Evolutionary conservation across 2,888 invertebrate genomes (phyloP).

Genomic region (Coenonympha arcania): DNA sequence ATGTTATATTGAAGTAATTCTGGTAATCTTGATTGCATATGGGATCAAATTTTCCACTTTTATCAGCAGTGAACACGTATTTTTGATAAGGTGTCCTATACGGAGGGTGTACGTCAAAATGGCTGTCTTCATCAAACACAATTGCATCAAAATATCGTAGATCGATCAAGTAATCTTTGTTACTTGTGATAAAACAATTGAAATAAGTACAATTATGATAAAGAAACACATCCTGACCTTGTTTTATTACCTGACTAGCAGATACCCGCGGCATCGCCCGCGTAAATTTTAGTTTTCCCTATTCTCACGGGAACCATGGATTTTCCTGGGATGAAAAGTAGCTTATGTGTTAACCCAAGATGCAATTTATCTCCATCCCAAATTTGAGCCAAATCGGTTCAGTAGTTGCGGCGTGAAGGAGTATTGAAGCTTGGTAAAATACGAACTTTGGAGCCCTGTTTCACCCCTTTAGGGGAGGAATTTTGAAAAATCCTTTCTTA

Average conservation of each 20-base stretch:
- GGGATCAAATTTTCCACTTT: constrained; percentile 45
- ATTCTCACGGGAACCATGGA: too few species aligned
- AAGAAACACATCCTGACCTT: constrained; percentile 46
- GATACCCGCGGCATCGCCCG: too few species aligned
- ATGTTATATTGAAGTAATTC: constrained; percentile 51
- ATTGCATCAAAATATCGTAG: constrained; percentile 63
- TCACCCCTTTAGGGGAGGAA: too few species aligned
- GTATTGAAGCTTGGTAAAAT: too few species aligned
- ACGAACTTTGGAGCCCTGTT: too few species aligned
- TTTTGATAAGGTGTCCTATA: constrained; percentile 54
- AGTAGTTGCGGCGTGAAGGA: too few species aligned
- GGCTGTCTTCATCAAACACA: constrained; percentile 65
- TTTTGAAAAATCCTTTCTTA: too few species aligned
- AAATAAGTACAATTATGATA: constrained; percentile 46
- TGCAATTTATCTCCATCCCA: too few species aligned
- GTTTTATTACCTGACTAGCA: constrained; percentile 29
- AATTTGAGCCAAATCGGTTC: too few species aligned
- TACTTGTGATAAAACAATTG: constrained; percentile 62
- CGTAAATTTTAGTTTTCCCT: too few species aligned
- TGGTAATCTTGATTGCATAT: constrained; percentile 43
- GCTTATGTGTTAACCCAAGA: too few species aligned
- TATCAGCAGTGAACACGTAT: constrained; percentile 63
- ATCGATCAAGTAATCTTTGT: constrained; percentile 44
- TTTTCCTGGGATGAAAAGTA: too few species aligned
- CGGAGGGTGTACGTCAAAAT: constrained; percentile 42